Evolutionary conservation across 2,888 invertebrate species (phyloP).

Genomic region (Mycalesis mineus): DNA sequence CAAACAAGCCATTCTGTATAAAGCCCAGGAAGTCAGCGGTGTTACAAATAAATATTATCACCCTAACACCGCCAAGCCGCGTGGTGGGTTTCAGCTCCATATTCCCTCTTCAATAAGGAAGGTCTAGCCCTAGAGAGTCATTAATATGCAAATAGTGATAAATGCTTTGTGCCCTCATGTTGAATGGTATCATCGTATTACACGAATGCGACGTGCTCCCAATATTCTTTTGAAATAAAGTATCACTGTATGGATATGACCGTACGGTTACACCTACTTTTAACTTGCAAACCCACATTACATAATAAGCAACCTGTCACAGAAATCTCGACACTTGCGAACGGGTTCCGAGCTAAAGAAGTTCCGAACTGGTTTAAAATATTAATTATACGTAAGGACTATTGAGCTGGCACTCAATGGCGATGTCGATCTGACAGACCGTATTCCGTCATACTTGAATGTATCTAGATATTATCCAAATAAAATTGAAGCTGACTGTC

Average conservation of each 20-base stretch:
- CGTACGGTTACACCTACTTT: background rate
- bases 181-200: too few relatives aligned
- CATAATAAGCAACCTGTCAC: constrained; percentile 24
- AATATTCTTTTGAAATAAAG: too few relatives aligned
- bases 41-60: too few relatives aligned
- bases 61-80: too few relatives aligned
- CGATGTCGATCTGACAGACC: background rate
- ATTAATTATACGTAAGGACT: background rate
- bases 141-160: too few relatives aligned
- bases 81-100: too few relatives aligned
- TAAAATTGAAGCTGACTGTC: constrained; percentile 1
- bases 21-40: too few relatives aligned
- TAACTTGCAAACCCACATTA: constrained; percentile 5
- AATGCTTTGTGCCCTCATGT: too few relatives aligned
- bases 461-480: background rate
- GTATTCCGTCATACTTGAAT: background rate
- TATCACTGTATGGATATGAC: background rate
- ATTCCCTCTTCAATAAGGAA: too few relatives aligned
- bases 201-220: too few relatives aligned
- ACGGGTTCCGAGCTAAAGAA: constrained; percentile 16
- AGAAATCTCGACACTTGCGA: constrained; percentile 12
- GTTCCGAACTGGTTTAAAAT: constrained; percentile 10
- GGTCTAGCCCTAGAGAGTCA: too few relatives aligned
- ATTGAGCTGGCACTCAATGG: background rate
- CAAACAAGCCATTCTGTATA: too few relatives aligned